Evolutionary conservation across 2,888 invertebrate genomes (phyloP), one percentile per base, ranked within the genome.

Genomic region (Idaea straminata): DNA sequence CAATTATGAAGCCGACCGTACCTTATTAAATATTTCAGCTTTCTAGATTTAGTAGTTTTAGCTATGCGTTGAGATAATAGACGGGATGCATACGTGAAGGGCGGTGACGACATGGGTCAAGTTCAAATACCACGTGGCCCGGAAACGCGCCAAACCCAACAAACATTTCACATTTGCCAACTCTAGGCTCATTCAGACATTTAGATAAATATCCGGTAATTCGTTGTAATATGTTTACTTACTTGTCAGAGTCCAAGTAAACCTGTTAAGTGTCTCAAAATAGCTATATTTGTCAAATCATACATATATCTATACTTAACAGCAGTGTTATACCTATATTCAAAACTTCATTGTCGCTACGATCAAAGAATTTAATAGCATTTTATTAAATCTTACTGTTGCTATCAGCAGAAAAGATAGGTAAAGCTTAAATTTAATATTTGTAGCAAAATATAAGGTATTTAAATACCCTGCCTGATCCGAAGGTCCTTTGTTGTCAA

Each of bases 81-180:
- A 7, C 13, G 47, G 10, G 10, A 13, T 47, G 47, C 47, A 47
- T 16, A 15, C 13, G 59, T 66, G 66, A 68, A 75, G 74, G 71
- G 71, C 71, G 62, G 59, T 70, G 72, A 69, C 67, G 71, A 69
- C 69, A 70, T 66, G 78, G 82, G 81, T 83, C 83, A 83, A 83
- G 83, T 83, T 83, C 78, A 76, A 66, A 62, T 61, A 67, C 75
- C 78, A 78, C 79, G 76, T 79, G 71, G 16, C 38, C 16, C 61
- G 34, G 57, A 66, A 13, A 65, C 57, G 59, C 58, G 59, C 66
- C 57, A 16, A 62, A 59, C 36, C 16, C 34, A 5, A 36, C 62
- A 47, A 15, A 62, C 36, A 65, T 34, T 63, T 59, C 62, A 60
- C 67, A 35, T 61, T 25, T 59, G 25, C 15, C 59, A 59, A 59